Percentiles rank a stretch among this genome's conserved stretches.
phyloP scores from a whole-genome alignment of 2,113 vertebrate genomes.

The Grantiella picta region DNA sequence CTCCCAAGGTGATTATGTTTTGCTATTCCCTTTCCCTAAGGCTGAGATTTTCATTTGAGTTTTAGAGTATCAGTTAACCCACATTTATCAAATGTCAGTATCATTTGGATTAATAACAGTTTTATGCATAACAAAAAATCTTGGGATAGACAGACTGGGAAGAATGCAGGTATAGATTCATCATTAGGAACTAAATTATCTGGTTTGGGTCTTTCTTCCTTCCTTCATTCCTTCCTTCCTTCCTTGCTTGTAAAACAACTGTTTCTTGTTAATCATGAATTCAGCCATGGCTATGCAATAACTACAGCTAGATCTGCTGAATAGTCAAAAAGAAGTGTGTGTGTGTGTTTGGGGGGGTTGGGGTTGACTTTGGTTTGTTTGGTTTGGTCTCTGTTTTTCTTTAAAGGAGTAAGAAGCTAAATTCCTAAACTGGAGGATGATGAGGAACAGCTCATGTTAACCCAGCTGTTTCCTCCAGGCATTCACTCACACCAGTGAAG shows the following conservation, averaged over 20 bases:
- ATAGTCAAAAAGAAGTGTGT: background rate
- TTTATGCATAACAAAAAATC: background rate
- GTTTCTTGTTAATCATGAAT: background rate
- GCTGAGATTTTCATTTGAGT: background rate
- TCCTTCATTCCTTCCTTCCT: too few species aligned
- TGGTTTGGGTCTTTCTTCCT: background rate
- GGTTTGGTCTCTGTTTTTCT: background rate
- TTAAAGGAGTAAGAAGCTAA: background rate
- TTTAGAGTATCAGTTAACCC: background rate
- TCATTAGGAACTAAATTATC: background rate
- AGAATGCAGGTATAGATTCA: background rate
- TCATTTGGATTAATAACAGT: background rate
- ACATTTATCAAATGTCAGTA: background rate
- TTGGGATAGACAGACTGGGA: background rate
- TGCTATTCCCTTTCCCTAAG: background rate
- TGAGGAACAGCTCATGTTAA: background rate
- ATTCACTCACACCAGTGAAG: background rate
- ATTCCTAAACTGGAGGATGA: background rate
- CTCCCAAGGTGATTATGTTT: background rate
- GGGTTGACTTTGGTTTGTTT: background rate
- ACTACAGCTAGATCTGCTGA: background rate
- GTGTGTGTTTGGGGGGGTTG: accelerated
- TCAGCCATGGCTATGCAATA: background rate
- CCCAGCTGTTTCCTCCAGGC: background rate
- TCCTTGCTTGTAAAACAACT: background rate